phyloP scores from a whole-genome alignment of 2,113 vertebrate species.

The Micromys minutus region DNA sequence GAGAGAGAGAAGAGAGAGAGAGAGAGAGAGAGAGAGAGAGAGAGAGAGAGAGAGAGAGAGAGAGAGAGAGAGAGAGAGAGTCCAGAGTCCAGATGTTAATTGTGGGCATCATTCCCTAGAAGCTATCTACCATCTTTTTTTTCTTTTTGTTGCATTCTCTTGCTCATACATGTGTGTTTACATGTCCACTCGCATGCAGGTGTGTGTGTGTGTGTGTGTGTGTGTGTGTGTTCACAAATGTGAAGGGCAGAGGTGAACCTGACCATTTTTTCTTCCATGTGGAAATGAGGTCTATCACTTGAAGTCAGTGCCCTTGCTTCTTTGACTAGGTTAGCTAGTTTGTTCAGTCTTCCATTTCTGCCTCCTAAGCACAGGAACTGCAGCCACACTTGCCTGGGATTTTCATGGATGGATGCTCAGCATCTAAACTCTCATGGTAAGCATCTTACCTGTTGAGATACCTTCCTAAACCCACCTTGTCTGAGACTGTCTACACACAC shows the following conservation, averaged over 20 bases:
- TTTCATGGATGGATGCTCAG: not conserved
- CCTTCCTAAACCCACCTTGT: not conserved
- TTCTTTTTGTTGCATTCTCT: not conserved
- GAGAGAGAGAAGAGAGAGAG: too few species aligned
- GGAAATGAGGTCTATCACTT: not conserved
- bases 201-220: not conserved
- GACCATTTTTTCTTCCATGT: not conserved
- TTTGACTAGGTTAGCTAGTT: not conserved
- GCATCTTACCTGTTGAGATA: not conserved
- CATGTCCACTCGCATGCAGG: not conserved
- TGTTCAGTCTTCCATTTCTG: not conserved
- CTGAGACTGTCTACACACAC: not conserved
- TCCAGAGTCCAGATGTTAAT: not conserved
- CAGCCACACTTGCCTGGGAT: not conserved
- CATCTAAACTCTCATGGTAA: not conserved
- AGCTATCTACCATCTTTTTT: not conserved
- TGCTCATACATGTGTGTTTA: not conserved
- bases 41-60: too few species aligned
- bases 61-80: too few species aligned
- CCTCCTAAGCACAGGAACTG: not conserved
- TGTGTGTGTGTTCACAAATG: not conserved
- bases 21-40: too few species aligned
- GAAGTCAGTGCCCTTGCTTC: not conserved
- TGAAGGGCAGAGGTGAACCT: not conserved
- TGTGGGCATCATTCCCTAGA: not conserved